These are phyloP conservation scores for Papilio polyxenes DNA, from an alignment of 1,140 invertebrate genomes.

Conservation along the genomic window DNA sequence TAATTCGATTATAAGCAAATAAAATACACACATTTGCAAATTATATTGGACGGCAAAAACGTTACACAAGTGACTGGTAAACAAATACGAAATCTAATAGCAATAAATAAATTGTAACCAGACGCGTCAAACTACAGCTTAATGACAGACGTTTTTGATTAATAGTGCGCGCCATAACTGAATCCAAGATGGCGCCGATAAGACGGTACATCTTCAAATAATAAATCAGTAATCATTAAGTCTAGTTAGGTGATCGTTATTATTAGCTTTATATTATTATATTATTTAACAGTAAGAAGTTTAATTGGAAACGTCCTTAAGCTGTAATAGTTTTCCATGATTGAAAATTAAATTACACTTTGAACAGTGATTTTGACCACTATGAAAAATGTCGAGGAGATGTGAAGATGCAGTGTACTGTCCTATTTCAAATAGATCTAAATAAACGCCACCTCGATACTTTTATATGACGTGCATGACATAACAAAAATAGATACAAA, in stretches of 20 bases:
- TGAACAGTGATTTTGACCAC: not conserved
- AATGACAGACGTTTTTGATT: not conserved
- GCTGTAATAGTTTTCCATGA: not conserved
- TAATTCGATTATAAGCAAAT: slow-evolving; percentile 30
- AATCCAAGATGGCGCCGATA: not conserved
- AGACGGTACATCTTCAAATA: not conserved
- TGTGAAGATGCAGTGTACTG: too few species aligned
- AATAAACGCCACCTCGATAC: not conserved
- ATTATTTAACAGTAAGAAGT: not conserved
- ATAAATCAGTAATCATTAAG: not conserved
- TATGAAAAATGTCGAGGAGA: too few species aligned
- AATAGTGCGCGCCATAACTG: slow-evolving; percentile 4
- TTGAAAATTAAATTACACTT: too few species aligned
- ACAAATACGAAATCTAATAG: slow-evolving; percentile 21
- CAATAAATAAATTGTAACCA: not conserved
- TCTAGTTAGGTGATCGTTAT: not conserved
- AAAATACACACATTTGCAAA: slow-evolving; percentile 24
- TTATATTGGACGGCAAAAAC: slow-evolving; percentile 38
- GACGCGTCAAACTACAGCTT: not conserved
- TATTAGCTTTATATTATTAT: not conserved
- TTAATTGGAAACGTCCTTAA: not conserved
- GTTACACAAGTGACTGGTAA: slow-evolving; percentile 24
- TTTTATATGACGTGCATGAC: too few species aligned
- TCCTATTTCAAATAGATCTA: not conserved
- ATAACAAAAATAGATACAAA: not conserved